Conservation (phyloP, 2,888 invertebrate genomes). For the Cenopis cana region DNA sequence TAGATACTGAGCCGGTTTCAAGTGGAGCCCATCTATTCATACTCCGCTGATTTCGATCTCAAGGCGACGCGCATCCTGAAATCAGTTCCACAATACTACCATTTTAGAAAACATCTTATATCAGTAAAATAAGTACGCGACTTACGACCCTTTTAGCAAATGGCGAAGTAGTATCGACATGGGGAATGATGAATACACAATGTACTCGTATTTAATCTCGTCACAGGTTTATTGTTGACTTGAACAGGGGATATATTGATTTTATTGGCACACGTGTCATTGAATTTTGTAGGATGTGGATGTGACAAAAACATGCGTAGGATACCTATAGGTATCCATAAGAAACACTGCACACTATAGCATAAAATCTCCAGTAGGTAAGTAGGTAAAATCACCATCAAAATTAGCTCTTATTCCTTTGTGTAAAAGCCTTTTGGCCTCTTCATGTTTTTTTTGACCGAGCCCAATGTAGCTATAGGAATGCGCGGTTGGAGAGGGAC, state of each 20-base stretch:
- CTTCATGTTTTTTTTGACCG: too few species aligned
- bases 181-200: slow-evolving; percentile 28
- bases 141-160: slow-evolving; percentile 1
- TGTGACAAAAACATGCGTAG: background rate
- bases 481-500: too few species aligned
- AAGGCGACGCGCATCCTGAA: slow-evolving; percentile 23
- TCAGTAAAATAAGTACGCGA: background rate
- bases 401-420: too few species aligned
- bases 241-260: slow-evolving; percentile 18
- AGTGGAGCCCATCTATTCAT: slow-evolving; percentile 27
- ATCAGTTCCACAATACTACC: slow-evolving; percentile 23
- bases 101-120: background rate
- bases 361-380: too few species aligned
- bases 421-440: too few species aligned
- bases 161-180: background rate
- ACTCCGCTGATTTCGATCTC: slow-evolving; percentile 40
- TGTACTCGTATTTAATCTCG: slow-evolving; percentile 38
- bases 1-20: background rate
- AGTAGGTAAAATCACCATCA: too few species aligned
- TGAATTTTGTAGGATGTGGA: background rate
- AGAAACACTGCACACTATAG: too few species aligned
- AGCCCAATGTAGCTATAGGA: too few species aligned
- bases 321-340: too few species aligned
- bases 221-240: slow-evolving; percentile 26
- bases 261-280: slow-evolving; percentile 11